Evolutionary conservation across 1,140 invertebrate genomes (phyloP), one percentile per base, ranked within the genome.

Genomic region (Drosophila ercepeae): DNA sequence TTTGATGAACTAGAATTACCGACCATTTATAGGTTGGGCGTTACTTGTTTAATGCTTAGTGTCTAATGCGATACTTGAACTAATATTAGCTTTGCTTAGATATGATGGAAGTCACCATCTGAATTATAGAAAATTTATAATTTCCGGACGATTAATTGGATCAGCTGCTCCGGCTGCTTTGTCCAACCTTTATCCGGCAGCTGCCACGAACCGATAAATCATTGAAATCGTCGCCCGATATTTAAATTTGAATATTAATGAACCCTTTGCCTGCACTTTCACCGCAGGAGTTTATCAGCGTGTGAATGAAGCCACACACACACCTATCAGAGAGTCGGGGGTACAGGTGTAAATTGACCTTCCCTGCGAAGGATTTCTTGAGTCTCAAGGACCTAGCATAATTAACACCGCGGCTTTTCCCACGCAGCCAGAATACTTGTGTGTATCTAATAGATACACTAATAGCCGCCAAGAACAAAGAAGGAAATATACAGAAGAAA

Each of bases 211-310:
- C 18, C 71, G 75, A 86, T 86, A 86, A 86, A 88, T 88, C 82
- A 88, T 82, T 75, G 82, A 82, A 75, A 88, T 86, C 72, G 54
- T 72, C 48, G 54, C 48, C 51, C 23, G 14, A 45, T 54, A 75
- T 79, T 83, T 71, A 55, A 61, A 88, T 88, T 83, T 83, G 75
- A 75, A 88, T 88, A 88, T 88, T 88, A 88, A 88, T 88, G 82
- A 88, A 88, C 63, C 73, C 82, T 68, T 86, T 86, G 41, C 52
- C 42, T 3, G 51, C 73, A 77, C 81, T 86, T 88, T 88, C 82
- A 67, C 73, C 70, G 25, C 71, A 69, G 48, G 57, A 69, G 65
- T 70, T 71, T 88, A 86, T 86, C 82, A 88, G 74, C 82, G 82
- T 88, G 82, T 88, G 82, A 88, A 88, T 88, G 82, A 75, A 88